Conservation (phyloP, 2,113 vertebrate genomes). For the Hoplias malabaricus region DNA sequence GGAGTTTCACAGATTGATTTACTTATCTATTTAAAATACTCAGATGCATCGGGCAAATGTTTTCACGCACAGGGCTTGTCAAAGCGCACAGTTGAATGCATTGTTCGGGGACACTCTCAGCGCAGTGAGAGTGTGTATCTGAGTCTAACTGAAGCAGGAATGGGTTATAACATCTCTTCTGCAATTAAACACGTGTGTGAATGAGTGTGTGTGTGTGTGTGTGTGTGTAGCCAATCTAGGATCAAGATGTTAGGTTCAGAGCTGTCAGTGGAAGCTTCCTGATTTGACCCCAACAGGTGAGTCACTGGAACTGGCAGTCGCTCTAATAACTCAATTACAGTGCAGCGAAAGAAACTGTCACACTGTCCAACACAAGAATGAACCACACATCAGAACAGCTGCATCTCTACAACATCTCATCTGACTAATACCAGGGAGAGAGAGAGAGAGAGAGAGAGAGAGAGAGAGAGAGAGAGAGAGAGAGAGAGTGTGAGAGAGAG, state of each 20-base stretch:
- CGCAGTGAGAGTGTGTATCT: too few relatives aligned
- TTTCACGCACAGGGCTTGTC: background rate
- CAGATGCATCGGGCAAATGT: constrained; percentile 5
- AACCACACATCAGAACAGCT: constrained; percentile 26
- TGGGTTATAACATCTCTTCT: background rate
- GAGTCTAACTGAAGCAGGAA: background rate
- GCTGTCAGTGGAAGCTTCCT: constrained; percentile 24
- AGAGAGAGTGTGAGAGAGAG: too few relatives aligned
- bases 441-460: background rate
- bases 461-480: background rate
- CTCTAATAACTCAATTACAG: constrained; percentile 51
- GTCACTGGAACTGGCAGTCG: constrained; percentile 39
- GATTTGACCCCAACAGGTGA: constrained; percentile 49
- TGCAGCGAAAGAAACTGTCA: constrained; percentile 40
- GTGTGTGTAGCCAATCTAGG: background rate
- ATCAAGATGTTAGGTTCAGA: background rate
- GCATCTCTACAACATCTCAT: background rate
- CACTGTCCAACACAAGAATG: background rate
- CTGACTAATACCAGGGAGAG: background rate
- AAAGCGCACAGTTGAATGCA: too few relatives aligned
- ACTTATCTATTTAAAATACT: constrained; percentile 3
- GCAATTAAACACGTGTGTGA: background rate
- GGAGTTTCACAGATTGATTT: constrained; percentile 21
- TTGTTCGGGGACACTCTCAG: background rate
- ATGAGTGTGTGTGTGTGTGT: background rate